These are phyloP conservation scores for Leistus spinibarbis DNA, from an alignment of 2,888 invertebrate genomes.

Conservation along the genomic window DNA sequence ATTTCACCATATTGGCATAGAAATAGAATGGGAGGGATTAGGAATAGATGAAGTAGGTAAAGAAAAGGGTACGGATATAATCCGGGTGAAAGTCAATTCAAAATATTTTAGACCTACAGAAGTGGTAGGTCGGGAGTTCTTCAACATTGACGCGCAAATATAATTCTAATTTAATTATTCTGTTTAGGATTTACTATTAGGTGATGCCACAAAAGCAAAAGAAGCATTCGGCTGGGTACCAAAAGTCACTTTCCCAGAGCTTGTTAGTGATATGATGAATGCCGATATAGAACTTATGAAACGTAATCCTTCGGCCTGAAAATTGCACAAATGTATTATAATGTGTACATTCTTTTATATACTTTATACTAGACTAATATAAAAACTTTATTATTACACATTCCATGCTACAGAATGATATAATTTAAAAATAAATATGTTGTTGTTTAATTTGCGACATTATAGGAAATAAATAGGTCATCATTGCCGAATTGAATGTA, in stretches of 20 bases:
- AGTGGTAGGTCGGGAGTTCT: constrained; percentile 72
- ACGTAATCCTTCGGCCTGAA: constrained; percentile 84
- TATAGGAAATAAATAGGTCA: no score
- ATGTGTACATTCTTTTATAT: no score
- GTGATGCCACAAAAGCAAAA: constrained; percentile 93
- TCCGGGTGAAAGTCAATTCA: constrained; percentile 88
- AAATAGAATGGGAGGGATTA: constrained; percentile 86
- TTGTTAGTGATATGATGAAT: constrained; percentile 94
- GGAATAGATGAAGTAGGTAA: constrained; percentile 83
- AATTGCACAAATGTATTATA: no score
- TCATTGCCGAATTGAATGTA: no score
- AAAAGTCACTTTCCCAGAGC: constrained; percentile 77
- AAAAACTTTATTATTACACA: no score
- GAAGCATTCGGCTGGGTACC: constrained; percentile 87
- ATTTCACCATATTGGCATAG: constrained; percentile 81
- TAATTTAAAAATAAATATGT: no score
- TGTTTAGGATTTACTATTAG: constrained; percentile 80
- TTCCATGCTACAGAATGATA: no score
- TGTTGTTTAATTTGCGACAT: constrained; percentile 3
- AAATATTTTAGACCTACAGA: constrained; percentile 98
- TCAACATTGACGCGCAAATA: background rate
- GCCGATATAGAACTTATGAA: constrained; percentile 91
- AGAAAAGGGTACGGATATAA: constrained; percentile 69
- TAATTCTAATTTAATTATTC: constrained; percentile 37
- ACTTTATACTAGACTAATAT: no score